Evolutionary conservation across 2,113 vertebrate genomes (phyloP).

Genomic region (Plectropomus leopardus): DNA sequence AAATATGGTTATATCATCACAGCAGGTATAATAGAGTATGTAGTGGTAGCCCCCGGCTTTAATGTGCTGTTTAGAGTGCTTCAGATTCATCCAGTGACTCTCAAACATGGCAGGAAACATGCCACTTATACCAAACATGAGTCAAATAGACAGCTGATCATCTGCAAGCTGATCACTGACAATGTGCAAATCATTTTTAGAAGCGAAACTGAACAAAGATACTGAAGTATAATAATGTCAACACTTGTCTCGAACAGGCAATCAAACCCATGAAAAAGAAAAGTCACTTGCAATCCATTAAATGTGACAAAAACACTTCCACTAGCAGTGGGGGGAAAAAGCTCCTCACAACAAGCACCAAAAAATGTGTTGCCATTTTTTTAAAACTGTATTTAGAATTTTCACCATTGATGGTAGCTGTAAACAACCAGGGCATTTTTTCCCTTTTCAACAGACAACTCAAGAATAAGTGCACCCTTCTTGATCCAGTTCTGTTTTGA

Average conservation of each 20-base stretch:
- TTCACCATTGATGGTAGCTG: not conserved
- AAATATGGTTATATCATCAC: not conserved
- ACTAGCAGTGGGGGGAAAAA: too few species aligned
- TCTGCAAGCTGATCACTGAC: not conserved
- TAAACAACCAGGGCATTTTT: not conserved
- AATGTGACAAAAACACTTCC: not conserved
- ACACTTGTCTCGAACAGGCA: not conserved
- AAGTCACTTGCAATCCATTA: not conserved
- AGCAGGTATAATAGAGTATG: not conserved
- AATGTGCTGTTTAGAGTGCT: not conserved
- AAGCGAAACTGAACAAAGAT: not conserved
- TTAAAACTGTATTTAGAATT: too few species aligned
- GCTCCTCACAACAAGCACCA: conserved; percentile 1
- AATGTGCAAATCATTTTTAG: not conserved
- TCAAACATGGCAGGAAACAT: not conserved
- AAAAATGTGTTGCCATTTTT: not conserved
- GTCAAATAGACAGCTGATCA: not conserved
- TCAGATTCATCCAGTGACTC: not conserved
- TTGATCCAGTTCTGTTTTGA: not conserved
- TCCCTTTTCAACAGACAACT: not conserved
- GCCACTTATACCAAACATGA: not conserved
- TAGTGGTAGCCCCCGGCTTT: not conserved
- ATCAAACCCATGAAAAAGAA: not conserved
- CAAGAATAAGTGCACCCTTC: not conserved
- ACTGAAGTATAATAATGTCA: not conserved